Percentiles rank a stretch among this genome's conserved stretches.
Evolutionary conservation across 2,888 invertebrate species (phyloP).

Genomic region (Eudemis profundana): DNA sequence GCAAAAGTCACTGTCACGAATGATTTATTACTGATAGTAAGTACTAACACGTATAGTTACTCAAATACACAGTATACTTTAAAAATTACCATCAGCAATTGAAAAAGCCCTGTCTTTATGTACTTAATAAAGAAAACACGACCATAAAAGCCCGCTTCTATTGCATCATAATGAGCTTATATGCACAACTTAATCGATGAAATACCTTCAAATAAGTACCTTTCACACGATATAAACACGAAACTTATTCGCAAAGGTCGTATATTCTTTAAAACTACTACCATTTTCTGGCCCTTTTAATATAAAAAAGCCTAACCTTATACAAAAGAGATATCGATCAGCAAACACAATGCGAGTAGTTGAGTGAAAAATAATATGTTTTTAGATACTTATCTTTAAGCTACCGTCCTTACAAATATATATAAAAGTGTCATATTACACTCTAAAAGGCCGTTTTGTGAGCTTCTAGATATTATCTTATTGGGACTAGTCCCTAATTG

Average conservation of each 20-base stretch:
- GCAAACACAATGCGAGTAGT: constrained; percentile 40
- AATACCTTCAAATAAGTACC: constrained; percentile 17
- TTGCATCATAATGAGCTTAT: constrained; percentile 20
- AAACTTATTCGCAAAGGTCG: constrained; percentile 10
- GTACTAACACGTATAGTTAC: too few relatives aligned
- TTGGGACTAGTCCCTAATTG: constrained; percentile 39
- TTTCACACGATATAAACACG: constrained; percentile 17
- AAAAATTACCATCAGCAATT: not conserved
- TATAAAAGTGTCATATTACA: constrained; percentile 45
- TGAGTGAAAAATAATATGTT: constrained; percentile 51
- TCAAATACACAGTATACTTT: too few relatives aligned
- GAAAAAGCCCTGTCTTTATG: not conserved
- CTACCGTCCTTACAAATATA: constrained; percentile 43
- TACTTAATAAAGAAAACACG: not conserved
- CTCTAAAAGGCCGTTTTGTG: constrained; percentile 37
- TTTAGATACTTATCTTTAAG: constrained; percentile 46
- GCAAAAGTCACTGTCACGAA: too few relatives aligned
- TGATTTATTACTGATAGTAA: too few relatives aligned
- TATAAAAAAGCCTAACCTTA: constrained; percentile 18
- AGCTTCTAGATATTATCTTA: constrained; percentile 31
- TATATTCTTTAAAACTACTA: not conserved
- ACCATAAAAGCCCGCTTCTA: not conserved
- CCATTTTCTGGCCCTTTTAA: not conserved
- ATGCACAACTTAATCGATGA: constrained; percentile 31
- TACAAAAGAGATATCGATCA: constrained; percentile 44